Conservation (phyloP, 2,888 invertebrate species). For the Lithosia quadra region DNA sequence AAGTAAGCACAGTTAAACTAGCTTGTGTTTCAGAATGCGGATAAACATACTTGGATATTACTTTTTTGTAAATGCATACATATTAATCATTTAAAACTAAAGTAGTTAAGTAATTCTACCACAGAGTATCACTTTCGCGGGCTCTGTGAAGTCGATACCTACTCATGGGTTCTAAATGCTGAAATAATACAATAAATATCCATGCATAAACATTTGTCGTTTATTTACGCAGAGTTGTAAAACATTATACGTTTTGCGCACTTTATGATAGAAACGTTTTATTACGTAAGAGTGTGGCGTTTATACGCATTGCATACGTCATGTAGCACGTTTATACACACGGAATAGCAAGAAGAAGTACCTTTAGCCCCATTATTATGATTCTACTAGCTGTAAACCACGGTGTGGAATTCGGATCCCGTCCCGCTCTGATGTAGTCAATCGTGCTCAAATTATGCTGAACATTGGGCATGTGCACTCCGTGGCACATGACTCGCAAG, state of each 20-base stretch:
- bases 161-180: background rate
- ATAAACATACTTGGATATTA: no score
- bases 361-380: background rate
- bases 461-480: background rate
- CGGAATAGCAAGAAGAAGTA: background rate
- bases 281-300: background rate
- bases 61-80: no score
- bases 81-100: no score
- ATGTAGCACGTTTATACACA: background rate
- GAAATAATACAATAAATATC: background rate
- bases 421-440: no score
- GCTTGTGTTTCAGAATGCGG: no score
- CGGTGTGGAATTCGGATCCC: no score
- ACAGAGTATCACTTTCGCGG: no score
- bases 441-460: background rate
- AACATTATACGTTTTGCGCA: background rate
- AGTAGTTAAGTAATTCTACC: background rate
- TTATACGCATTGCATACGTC: background rate
- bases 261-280: constrained; percentile 1
- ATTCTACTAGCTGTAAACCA: no score
- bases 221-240: constrained; percentile 4
- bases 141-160: no score
- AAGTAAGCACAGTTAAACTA: no score
- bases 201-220: background rate
- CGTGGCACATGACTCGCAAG: background rate